phyloP scores from a whole-genome alignment of 2,797 vertebrate species.

The Propithecus deckenii region DNA sequence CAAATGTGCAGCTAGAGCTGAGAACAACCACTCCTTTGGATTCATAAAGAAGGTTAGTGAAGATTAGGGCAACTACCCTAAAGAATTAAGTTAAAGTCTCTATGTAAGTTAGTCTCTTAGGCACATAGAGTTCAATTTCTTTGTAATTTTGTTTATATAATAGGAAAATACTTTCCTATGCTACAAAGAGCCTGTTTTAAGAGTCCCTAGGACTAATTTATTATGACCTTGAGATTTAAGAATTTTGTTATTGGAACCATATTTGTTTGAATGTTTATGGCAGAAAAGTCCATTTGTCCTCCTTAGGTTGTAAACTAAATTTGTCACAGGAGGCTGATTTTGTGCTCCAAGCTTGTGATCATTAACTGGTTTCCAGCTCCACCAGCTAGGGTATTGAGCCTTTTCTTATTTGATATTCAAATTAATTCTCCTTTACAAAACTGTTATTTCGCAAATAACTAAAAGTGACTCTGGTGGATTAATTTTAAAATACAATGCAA shows the following conservation, averaged over 20 bases:
- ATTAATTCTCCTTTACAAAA: constrained; percentile 55
- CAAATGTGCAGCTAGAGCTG: not conserved
- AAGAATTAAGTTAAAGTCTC: not conserved
- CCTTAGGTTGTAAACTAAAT: not conserved
- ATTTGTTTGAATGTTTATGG: not conserved
- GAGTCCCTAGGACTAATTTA: not conserved
- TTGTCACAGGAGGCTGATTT: not conserved
- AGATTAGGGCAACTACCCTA: not conserved
- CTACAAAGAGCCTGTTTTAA: not conserved
- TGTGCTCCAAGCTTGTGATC: not conserved
- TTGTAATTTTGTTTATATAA: not conserved
- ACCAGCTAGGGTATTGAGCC: not conserved
- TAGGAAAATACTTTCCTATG: not conserved
- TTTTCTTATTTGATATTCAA: constrained; percentile 59
- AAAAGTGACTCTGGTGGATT: constrained; percentile 50
- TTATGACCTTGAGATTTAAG: constrained; percentile 5
- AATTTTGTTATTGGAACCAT: not conserved
- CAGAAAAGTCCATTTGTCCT: not conserved
- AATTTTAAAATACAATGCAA: constrained; percentile 50
- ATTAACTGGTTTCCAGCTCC: not conserved
- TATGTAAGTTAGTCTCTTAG: not conserved
- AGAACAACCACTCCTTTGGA: not conserved
- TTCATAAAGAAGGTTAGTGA: not conserved
- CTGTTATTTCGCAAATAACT: constrained; percentile 36
- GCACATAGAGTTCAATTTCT: not conserved